Evolutionary conservation across 2,797 vertebrate species (phyloP).

Genomic region (Micromesistius poutassou): DNA sequence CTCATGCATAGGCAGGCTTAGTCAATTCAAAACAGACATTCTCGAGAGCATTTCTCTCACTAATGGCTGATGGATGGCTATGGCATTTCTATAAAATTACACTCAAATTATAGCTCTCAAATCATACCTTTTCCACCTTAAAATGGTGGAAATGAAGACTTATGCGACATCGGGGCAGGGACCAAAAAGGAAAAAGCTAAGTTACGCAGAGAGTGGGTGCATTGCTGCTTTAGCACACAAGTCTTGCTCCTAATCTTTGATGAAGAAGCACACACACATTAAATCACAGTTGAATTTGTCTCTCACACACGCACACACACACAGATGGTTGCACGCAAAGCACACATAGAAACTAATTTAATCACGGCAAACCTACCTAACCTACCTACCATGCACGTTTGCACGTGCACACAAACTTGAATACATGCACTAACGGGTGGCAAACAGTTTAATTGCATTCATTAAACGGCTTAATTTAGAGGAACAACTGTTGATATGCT

Average conservation of each 20-base stretch:
- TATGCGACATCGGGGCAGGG: background rate
- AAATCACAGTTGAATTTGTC: conserved; percentile 18
- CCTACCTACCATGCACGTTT: conserved; percentile 12
- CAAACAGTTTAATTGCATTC: conserved; percentile 64
- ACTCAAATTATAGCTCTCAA: background rate
- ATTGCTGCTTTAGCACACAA: background rate
- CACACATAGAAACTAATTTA: conserved; percentile 7
- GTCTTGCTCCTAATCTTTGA: background rate
- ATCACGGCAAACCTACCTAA: conserved; percentile 1
- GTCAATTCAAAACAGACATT: background rate
- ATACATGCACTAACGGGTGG: conserved; percentile 16
- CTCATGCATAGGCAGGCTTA: background rate
- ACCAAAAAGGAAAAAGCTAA: background rate
- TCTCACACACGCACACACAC: conserved; percentile 4
- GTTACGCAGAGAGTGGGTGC: background rate
- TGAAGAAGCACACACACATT: background rate
- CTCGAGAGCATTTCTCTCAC: background rate
- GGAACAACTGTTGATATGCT: conserved; percentile 62
- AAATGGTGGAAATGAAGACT: conserved; percentile 13
- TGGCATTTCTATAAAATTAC: background rate
- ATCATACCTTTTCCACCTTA: background rate
- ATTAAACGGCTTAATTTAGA: conserved; percentile 70
- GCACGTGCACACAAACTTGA: conserved; percentile 32
- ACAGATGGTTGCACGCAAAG: conserved; percentile 11
- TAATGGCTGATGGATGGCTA: background rate